A percentile compares a stretch with the other conserved stretches of the same genome.
phyloP scores from a whole-genome alignment of 2,797 vertebrate genomes.

The Pempheris klunzingeri region DNA sequence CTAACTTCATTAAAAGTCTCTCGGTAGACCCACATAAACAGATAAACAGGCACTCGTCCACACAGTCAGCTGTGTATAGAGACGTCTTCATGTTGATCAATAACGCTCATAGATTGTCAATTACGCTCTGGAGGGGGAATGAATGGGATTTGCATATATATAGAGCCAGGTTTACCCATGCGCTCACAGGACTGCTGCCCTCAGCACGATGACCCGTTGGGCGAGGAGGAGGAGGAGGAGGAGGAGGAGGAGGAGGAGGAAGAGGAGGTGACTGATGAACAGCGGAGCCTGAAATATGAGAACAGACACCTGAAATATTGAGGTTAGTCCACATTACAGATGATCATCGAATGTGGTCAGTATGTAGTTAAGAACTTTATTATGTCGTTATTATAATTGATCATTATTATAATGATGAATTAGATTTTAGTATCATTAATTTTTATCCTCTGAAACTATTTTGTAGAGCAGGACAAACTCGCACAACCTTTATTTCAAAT shows the following conservation, averaged over 20 bases:
- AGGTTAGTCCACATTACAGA: slow-evolving; percentile 7
- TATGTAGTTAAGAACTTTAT: not conserved
- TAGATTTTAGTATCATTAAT: no score
- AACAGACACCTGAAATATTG: slow-evolving; percentile 41
- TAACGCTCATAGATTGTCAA: slow-evolving; percentile 85
- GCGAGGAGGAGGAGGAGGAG: not conserved
- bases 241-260: not conserved
- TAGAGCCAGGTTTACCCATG: slow-evolving; percentile 82
- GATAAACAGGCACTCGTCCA: slow-evolving; percentile 53
- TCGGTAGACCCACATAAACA: slow-evolving; percentile 51
- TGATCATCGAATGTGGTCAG: not conserved
- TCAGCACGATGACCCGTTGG: slow-evolving; percentile 77
- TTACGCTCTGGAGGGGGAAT: slow-evolving; percentile 74
- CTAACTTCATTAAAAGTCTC: slow-evolving; percentile 48
- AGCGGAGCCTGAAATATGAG: slow-evolving; percentile 22
- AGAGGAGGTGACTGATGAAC: slow-evolving; percentile 21
- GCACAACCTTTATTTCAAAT: not conserved
- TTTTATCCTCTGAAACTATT: not conserved
- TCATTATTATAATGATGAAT: no score
- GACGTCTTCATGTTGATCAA: slow-evolving; percentile 81
- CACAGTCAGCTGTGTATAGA: slow-evolving; percentile 61
- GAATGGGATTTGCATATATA: slow-evolving; percentile 87
- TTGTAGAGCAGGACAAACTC: not conserved
- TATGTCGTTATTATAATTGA: no score
- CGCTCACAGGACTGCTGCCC: slow-evolving; percentile 81